Percentiles rank a stretch among this genome's conserved stretches.
Conservation (phyloP, 2,888 invertebrate species). For the Lycophotia porphyrea region DNA sequence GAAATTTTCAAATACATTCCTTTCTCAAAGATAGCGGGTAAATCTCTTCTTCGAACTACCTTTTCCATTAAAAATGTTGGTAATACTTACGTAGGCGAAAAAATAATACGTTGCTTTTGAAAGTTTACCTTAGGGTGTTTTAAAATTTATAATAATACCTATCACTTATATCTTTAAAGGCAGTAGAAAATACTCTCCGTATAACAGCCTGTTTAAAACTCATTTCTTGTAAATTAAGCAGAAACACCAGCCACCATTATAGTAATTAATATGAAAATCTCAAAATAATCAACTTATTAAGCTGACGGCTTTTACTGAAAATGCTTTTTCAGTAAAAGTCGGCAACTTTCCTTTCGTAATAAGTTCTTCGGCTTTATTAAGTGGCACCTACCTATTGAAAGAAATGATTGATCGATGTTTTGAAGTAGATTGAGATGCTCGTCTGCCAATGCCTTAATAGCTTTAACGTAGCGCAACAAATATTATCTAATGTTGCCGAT, state of each 20-base stretch:
- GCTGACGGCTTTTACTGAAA: conserved; percentile 43
- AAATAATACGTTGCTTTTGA: too few relatives aligned
- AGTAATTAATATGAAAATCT: conserved; percentile 48
- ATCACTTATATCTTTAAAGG: too few relatives aligned
- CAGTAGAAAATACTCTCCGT: not conserved
- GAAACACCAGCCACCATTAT: conserved; percentile 7
- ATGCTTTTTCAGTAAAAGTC: conserved; percentile 37
- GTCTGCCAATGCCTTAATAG: conserved; percentile 40
- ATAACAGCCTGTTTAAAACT: not conserved
- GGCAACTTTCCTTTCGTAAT: conserved; percentile 40
- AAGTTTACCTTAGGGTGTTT: too few relatives aligned
- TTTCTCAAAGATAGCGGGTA: not conserved
- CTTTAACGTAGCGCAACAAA: conserved; percentile 52
- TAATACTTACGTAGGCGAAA: too few relatives aligned
- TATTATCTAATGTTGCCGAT: conserved; percentile 29
- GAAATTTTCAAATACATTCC: not conserved
- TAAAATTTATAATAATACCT: too few relatives aligned
- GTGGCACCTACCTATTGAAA: conserved; percentile 47
- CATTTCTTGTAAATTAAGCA: conserved; percentile 2
- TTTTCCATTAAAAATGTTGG: too few relatives aligned
- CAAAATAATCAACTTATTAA: conserved; percentile 50
- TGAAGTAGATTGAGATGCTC: conserved; percentile 50
- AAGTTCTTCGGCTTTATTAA: conserved; percentile 49
- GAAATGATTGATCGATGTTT: conserved; percentile 58
- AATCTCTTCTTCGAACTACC: too few relatives aligned